A percentile compares a stretch with the other conserved stretches of the same genome.
These are phyloP conservation scores for Loriculus beryllinus DNA, from an alignment of 2,797 vertebrate species.

Conservation along the genomic window DNA sequence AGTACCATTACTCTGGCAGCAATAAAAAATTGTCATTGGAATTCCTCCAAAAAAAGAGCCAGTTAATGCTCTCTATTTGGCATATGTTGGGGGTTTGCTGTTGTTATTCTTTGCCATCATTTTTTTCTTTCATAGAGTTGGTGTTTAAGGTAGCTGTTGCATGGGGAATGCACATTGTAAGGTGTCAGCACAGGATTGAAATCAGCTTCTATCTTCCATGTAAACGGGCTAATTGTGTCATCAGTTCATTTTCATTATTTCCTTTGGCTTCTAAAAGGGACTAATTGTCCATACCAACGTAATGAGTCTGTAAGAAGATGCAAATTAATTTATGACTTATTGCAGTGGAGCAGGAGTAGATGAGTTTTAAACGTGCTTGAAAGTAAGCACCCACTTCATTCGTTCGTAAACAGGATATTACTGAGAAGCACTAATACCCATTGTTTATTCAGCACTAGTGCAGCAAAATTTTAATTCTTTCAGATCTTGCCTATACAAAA, in stretches of 20 bases:
- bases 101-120: neutral
- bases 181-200: neutral
- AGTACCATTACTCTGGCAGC: neutral
- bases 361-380: neutral
- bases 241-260: neutral
- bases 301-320: neutral
- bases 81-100: rapidly evolving
- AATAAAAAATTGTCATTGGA: neutral
- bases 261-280: neutral
- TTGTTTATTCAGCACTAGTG: neutral
- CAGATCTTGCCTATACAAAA: neutral
- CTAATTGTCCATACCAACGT: neutral
- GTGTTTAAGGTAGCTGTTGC: neutral
- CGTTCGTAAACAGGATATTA: neutral
- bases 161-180: neutral
- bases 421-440: neutral
- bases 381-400: neutral
- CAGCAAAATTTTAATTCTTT: neutral
- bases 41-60: neutral
- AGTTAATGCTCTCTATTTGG: neutral
- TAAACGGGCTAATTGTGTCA: neutral
- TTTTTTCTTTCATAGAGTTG: neutral
- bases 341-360: neutral
- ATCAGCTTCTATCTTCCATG: neutral
- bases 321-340: neutral